These are phyloP conservation scores for Andinoacara biseriatus DNA, from an alignment of 2,113 vertebrate species.

Conservation along the genomic window DNA sequence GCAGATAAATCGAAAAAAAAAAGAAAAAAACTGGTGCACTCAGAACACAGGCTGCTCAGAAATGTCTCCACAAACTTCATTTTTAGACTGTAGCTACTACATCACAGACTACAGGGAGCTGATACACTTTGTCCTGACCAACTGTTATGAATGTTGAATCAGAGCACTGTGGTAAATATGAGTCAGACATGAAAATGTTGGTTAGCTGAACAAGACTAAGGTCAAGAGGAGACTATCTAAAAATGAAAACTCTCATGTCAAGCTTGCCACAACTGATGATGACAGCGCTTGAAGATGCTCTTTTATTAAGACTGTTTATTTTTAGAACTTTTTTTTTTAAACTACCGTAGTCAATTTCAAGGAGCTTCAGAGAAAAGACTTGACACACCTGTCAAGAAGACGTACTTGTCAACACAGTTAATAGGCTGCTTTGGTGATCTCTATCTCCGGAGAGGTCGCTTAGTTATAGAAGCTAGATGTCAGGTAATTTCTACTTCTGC, in stretches of 20 bases:
- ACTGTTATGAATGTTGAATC: constrained; percentile 46
- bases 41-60: constrained; percentile 21
- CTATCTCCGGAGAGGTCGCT: constrained; percentile 55
- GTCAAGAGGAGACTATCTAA: constrained; percentile 62
- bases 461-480: constrained; percentile 52
- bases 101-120: constrained; percentile 43
- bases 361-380: constrained; percentile 42
- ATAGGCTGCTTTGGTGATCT: constrained; percentile 49
- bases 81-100: constrained; percentile 18
- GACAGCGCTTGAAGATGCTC: constrained; percentile 48
- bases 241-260: constrained; percentile 67
- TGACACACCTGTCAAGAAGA: constrained; percentile 62
- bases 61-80: constrained; percentile 37
- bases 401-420: constrained; percentile 55
- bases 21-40: constrained; percentile 5
- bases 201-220: constrained; percentile 54
- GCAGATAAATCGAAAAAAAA: constrained; percentile 48
- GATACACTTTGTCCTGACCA: constrained; percentile 40
- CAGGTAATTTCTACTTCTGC: constrained; percentile 66
- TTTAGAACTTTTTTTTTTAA: constrained; percentile 52
- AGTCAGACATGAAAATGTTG: constrained; percentile 60
- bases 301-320: constrained; percentile 57
- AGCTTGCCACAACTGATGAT: constrained; percentile 37
- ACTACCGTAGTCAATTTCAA: constrained; percentile 41
- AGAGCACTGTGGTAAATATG: constrained; percentile 44